Evolutionary conservation across 2,888 invertebrate genomes (phyloP).

Genomic region (Torymus auratus): DNA sequence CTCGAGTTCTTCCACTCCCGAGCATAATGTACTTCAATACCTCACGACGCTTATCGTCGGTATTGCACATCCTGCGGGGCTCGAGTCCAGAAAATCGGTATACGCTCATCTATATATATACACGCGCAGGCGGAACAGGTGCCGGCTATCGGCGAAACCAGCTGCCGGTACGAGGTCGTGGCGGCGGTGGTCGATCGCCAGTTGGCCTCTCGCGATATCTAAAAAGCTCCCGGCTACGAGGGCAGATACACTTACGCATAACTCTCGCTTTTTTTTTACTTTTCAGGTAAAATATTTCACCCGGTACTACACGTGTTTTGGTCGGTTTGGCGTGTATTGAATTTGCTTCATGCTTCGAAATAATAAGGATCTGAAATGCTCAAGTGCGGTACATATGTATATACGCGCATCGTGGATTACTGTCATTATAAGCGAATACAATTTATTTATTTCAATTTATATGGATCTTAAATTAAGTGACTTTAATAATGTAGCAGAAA

Average conservation of each 20-base stretch:
- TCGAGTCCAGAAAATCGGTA: conserved; percentile 32
- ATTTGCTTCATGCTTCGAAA: too few species aligned
- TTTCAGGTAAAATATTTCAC: not conserved
- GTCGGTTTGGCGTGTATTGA: too few species aligned
- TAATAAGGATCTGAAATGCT: too few species aligned
- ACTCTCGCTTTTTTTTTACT: conserved; percentile 2
- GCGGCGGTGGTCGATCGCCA: conserved; percentile 50
- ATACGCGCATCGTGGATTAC: too few species aligned
- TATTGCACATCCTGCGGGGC: too few species aligned
- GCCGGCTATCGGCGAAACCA: conserved; percentile 50
- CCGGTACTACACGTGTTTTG: too few species aligned
- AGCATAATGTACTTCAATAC: conserved; percentile 57
- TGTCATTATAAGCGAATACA: too few species aligned
- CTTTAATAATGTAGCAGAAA: too few species aligned
- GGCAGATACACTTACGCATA: not conserved
- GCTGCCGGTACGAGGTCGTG: conserved; percentile 24
- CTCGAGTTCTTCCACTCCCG: not conserved
- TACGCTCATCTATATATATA: not conserved
- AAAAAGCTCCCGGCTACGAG: conserved; percentile 23
- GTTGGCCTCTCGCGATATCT: conserved; percentile 46
- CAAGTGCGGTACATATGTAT: too few species aligned
- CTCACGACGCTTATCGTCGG: conserved; percentile 46
- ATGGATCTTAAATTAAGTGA: too few species aligned
- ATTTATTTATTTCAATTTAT: too few species aligned
- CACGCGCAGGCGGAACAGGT: conserved; percentile 41